Evolutionary conservation across 2,113 vertebrate genomes (phyloP).

Genomic region (Nerophis lumbriciformis): DNA sequence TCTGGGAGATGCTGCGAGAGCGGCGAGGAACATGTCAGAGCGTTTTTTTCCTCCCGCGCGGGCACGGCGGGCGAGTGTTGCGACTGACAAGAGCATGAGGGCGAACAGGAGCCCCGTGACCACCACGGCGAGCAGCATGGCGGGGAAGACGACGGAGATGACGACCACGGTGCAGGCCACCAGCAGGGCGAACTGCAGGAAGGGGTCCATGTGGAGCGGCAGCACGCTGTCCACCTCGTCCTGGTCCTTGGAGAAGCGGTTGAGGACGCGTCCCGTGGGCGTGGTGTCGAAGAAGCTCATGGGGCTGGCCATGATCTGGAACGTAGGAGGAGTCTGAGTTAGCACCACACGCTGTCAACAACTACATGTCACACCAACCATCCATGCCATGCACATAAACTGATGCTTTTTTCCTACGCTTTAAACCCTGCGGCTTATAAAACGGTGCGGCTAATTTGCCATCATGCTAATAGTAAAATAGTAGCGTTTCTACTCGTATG

Average conservation of each 20-base stretch:
- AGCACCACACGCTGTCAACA: too few relatives aligned
- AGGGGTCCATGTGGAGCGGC: conserved; percentile 72
- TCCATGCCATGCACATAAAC: too few relatives aligned
- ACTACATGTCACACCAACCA: too few relatives aligned
- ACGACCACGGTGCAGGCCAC: conserved; percentile 65
- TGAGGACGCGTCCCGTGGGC: conserved; percentile 79
- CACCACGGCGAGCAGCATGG: conserved; percentile 63
- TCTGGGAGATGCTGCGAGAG: conserved; percentile 65
- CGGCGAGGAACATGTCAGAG: too few relatives aligned
- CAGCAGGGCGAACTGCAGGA: conserved; percentile 71
- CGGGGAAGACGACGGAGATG: conserved; percentile 66
- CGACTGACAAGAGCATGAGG: conserved; percentile 60
- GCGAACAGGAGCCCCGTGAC: conserved; percentile 53
- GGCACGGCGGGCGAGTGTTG: too few relatives aligned
- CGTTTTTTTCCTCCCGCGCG: too few relatives aligned
- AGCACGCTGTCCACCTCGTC: conserved; percentile 74
- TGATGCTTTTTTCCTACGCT: too few relatives aligned
- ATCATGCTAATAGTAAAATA: too few relatives aligned
- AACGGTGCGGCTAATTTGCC: too few relatives aligned
- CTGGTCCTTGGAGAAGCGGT: conserved; percentile 80
- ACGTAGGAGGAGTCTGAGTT: background rate
- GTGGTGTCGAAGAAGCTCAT: conserved; percentile 80
- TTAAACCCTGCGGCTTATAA: too few relatives aligned
- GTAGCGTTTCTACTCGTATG: too few relatives aligned
- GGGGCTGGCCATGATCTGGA: conserved; percentile 74